Base-by-base conservation (phyloP, 2,797 vertebrate species). In the Chelmon rostratus region DNA sequence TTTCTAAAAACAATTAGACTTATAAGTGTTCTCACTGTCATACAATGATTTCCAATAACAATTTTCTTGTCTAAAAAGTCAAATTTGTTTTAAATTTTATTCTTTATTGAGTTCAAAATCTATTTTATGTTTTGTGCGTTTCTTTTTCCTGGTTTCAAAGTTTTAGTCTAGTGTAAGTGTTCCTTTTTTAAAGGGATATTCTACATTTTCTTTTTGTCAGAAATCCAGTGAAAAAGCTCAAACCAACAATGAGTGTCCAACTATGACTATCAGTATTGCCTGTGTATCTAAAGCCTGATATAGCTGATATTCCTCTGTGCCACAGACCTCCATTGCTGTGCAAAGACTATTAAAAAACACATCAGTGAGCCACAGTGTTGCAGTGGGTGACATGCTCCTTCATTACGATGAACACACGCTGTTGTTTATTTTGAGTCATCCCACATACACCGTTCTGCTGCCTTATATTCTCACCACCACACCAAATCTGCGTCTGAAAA, bases 341-440 rank as follows among this genome's bases (percentile, higher is more conserved):
- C 44, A 58, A 23, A 68, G 59, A 28, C 70, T 33, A 63, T 70
- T 78, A 59, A 68, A n/a, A 54, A 81, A 70, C 38, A 35, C 16
- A 76, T 23, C 44, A 58, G 12, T 56, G 49, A 59, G 67, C 47
- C 23, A 61, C 50, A 18, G 19, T 56, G 76, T 63, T 35, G 21
- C 75, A 53, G 49, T 31, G 56, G 50, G 23, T 40, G 47, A 75
- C 31, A 53, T 40, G 19, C 63, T 68, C 23, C 35, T 70, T 67
- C 28, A 64, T 63, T 31, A 35, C 38, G 16, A 37, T 49, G 38
- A 78, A 61, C 8, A 44, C 61, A 59, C 57, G 19, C 11, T n/a
- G 65, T 19, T 49, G 23, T 72, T 72, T 57, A 71, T 62, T 81
- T 64, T 68, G n/a, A 72, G 38, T 75, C 58, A 72, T 46, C 71